These are phyloP conservation scores for Athene cunicularia DNA, from an alignment of 2,113 vertebrate genomes.

Conservation along the genomic window DNA sequence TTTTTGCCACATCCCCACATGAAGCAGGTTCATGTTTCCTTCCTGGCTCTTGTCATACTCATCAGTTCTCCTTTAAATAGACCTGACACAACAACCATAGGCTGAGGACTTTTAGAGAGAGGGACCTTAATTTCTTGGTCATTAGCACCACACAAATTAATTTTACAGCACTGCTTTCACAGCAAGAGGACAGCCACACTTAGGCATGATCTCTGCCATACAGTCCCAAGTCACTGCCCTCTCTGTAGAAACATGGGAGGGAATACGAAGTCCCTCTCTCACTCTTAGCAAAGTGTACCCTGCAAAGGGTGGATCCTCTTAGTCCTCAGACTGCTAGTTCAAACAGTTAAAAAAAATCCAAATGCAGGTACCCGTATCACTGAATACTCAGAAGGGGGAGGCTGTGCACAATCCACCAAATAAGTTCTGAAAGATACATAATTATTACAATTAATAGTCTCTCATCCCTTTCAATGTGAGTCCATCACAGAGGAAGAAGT, in stretches of 20 bases:
- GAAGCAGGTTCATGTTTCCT: constrained; percentile 13
- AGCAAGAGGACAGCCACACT: neutral
- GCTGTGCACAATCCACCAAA: neutral
- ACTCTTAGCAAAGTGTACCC: neutral
- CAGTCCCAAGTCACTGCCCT: neutral
- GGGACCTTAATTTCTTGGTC: neutral
- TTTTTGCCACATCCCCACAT: neutral
- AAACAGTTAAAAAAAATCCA: neutral
- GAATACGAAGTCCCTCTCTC: neutral
- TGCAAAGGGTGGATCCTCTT: neutral
- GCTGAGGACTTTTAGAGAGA: neutral
- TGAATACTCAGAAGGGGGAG: neutral
- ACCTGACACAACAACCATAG: neutral
- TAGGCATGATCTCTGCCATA: neutral
- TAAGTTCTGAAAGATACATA: neutral
- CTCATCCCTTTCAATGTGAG: neutral
- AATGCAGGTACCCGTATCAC: neutral
- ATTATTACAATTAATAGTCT: neutral
- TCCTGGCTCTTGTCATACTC: neutral
- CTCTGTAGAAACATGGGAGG: neutral
- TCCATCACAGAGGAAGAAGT: neutral
- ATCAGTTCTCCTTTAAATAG: constrained; percentile 13
- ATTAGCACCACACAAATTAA: neutral
- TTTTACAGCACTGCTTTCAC: neutral
- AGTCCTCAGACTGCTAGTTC: neutral